phyloP scores from a whole-genome alignment of 1,140 invertebrate species.

The Ceratoteleas bidentatus region DNA sequence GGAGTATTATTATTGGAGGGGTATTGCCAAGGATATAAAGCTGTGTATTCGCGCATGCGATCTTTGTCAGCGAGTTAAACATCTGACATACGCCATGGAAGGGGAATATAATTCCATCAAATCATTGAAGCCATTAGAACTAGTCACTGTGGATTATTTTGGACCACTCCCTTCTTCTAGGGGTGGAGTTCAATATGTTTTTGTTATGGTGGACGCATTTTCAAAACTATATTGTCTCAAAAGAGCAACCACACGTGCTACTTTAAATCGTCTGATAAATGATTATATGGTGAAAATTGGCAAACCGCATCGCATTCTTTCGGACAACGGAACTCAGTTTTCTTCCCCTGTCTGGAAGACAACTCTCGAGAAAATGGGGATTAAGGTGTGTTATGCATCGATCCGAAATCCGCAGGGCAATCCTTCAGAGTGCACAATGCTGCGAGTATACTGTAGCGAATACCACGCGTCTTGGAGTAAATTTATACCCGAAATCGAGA shows the following conservation, averaged over 20 bases:
- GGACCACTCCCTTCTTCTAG: slow-evolving; percentile 63
- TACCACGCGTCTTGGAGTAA: slow-evolving; percentile 8
- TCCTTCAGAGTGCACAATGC: slow-evolving; percentile 57
- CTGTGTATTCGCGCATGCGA: slow-evolving; percentile 1
- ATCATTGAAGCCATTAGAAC: slow-evolving; percentile 9
- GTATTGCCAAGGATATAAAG: slow-evolving; percentile 6
- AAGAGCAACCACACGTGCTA: slow-evolving; percentile 59
- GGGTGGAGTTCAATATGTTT: slow-evolving; percentile 67
- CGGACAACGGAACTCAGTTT: slow-evolving; percentile 61
- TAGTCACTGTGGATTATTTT: slow-evolving; percentile 70
- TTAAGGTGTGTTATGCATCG: slow-evolving; percentile 17
- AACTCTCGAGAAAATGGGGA: slow-evolving; percentile 11
- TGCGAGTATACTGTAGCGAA: slow-evolving; percentile 2
- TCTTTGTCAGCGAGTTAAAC: slow-evolving; percentile 17
- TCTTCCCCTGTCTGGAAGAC: slow-evolving; percentile 26
- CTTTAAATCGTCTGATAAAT: slow-evolving; percentile 38
- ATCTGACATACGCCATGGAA: slow-evolving; percentile 1
- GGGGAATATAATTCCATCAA: slow-evolving; percentile 1
- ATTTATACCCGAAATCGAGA: slow-evolving; percentile 19
- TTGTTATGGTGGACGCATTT: slow-evolving; percentile 71
- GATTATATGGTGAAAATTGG: slow-evolving; percentile 44
- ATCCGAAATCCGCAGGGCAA: slow-evolving; percentile 67
- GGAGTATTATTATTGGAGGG: slow-evolving; percentile 15
- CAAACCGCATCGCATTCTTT: slow-evolving; percentile 25
- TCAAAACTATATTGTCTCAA: slow-evolving; percentile 66